phyloP scores from a whole-genome alignment of 2,888 invertebrate species.

The Limenitis arthemis region DNA sequence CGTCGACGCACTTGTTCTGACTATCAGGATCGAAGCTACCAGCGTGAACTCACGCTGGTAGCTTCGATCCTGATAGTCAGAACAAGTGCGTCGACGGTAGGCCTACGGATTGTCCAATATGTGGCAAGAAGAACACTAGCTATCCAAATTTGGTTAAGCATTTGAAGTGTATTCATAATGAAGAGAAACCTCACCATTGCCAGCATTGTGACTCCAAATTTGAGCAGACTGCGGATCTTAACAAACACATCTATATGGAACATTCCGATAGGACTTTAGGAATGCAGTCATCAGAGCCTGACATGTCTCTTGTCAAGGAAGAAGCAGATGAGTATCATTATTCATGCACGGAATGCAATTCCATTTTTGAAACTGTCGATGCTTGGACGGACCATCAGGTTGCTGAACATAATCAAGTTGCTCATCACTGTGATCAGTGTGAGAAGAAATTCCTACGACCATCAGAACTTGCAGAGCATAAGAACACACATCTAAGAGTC shows the following conservation, averaged over 20 bases:
- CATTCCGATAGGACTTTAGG: constrained; percentile 65
- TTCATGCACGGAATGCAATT: constrained; percentile 74
- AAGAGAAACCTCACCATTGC: constrained; percentile 69
- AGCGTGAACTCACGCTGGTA: too few relatives aligned
- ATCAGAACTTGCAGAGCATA: constrained; percentile 75
- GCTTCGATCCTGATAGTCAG: constrained; percentile 54
- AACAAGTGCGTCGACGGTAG: constrained; percentile 61
- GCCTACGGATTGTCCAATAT: constrained; percentile 68
- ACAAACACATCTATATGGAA: constrained; percentile 72
- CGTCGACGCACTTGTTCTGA: constrained; percentile 58
- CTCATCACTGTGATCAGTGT: constrained; percentile 74
- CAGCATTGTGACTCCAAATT: constrained; percentile 73
- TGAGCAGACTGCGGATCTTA: constrained; percentile 66
- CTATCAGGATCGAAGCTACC: constrained; percentile 57
- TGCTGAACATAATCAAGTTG: constrained; percentile 66
- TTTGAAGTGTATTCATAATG: constrained; percentile 62
- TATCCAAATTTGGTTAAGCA: constrained; percentile 73
- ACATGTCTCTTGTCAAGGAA: constrained; percentile 63
- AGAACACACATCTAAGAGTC: constrained; percentile 76
- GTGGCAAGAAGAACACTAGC: constrained; percentile 68
- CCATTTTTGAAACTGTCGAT: constrained; percentile 68
- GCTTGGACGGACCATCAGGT: constrained; percentile 73
- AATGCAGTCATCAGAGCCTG: constrained; percentile 40
- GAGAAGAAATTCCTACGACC: constrained; percentile 74
- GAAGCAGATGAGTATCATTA: constrained; percentile 69